These are phyloP conservation scores for Brachionus plicatilis DNA, from an alignment of 1,140 invertebrate genomes.

Conservation along the genomic window DNA sequence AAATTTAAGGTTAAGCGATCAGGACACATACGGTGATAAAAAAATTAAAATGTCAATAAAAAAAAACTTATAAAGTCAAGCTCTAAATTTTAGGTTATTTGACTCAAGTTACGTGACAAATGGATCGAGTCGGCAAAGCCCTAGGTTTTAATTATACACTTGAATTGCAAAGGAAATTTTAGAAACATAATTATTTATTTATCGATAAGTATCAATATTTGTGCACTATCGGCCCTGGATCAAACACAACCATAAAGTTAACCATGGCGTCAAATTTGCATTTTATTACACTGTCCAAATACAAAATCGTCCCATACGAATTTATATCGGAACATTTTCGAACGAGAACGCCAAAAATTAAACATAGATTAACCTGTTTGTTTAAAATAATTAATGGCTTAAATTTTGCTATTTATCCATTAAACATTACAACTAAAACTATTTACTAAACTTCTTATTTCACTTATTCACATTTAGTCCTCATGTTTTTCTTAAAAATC, in stretches of 20 bases:
- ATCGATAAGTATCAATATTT: slow-evolving; percentile 33
- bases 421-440: slow-evolving; percentile 11
- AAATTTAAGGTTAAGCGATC: slow-evolving; percentile 23
- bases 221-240: background rate
- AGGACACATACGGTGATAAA: background rate
- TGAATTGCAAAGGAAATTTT: slow-evolving; percentile 7
- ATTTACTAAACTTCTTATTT: background rate
- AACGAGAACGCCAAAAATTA: background rate
- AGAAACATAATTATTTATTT: background rate
- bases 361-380: slow-evolving; percentile 29
- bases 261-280: background rate
- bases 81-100: background rate
- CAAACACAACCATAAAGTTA: background rate
- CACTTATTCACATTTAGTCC: background rate
- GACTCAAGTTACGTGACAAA: slow-evolving; percentile 14
- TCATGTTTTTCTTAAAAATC: background rate
- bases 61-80: background rate
- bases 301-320: background rate
- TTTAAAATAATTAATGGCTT: background rate
- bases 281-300: background rate
- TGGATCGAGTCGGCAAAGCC: background rate
- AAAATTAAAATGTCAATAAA: slow-evolving; percentile 28
- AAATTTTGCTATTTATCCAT: background rate
- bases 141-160: slow-evolving; percentile 13
- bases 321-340: background rate